Conservation (phyloP, 1,140 invertebrate species). For the Diorhabda sublineata region DNA sequence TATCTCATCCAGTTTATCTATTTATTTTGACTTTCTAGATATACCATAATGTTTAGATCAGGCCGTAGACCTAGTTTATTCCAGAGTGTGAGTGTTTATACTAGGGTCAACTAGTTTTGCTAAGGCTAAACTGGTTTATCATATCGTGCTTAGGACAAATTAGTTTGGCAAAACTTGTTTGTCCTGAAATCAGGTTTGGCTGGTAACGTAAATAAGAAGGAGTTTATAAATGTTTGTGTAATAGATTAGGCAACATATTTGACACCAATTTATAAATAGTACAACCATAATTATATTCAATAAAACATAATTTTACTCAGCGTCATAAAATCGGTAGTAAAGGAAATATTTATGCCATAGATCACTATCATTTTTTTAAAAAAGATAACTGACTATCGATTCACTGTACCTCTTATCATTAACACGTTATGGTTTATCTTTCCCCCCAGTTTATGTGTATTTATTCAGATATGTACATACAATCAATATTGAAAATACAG, state of each 20-base stretch:
- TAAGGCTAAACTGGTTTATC: too few species aligned
- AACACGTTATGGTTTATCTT: conserved; percentile 15
- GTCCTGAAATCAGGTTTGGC: too few species aligned
- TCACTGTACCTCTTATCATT: conserved; percentile 3
- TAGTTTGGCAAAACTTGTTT: too few species aligned
- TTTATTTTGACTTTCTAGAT: too few species aligned
- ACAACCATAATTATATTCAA: neutral
- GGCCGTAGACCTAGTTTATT: too few species aligned
- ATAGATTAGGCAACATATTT: neutral
- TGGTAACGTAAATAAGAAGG: too few species aligned
- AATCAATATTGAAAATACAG: conserved; percentile 25
- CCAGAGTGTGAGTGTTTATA: too few species aligned
- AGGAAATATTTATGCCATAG: conserved; percentile 13
- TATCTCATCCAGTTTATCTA: too few species aligned
- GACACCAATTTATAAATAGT: neutral
- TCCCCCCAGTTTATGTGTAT: conserved; percentile 15
- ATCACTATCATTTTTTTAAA: conserved; percentile 18
- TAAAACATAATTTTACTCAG: conserved; percentile 14
- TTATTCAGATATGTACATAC: conserved; percentile 24
- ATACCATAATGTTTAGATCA: too few species aligned
- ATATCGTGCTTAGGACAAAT: too few species aligned
- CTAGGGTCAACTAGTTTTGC: too few species aligned
- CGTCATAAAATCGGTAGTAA: conserved; percentile 22
- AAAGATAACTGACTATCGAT: conserved; percentile 21
- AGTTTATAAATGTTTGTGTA: neutral